Evolutionary conservation across 1,140 invertebrate species (phyloP).

Genomic region (Habropoda laboriosa): DNA sequence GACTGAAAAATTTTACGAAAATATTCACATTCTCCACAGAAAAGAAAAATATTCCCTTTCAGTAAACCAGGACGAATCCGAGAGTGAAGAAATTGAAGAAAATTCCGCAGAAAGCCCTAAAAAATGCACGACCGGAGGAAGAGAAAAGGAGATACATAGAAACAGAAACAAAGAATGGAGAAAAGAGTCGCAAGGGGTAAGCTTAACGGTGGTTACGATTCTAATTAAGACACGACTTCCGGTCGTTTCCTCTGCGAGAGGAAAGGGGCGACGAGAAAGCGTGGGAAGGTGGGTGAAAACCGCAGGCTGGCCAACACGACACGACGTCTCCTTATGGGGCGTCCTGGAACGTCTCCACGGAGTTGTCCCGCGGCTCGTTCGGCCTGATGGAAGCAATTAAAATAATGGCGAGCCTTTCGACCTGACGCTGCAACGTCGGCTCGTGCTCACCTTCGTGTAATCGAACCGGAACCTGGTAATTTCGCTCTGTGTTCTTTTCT

Average conservation of each 20-base stretch:
- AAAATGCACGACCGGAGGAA: no score
- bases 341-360: conserved; percentile 25
- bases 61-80: no score
- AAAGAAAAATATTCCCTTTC: no score
- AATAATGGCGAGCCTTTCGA: conserved; percentile 35
- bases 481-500: neutral
- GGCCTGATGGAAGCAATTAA: conserved; percentile 52
- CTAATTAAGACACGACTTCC: conserved; percentile 43
- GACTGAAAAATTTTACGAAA: no score
- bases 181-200: neutral
- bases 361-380: conserved; percentile 41
- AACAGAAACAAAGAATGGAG: no score
- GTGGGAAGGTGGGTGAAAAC: conserved; percentile 23
- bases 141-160: no score
- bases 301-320: neutral
- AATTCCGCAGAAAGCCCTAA: no score
- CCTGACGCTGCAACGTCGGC: conserved; percentile 13
- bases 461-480: neutral
- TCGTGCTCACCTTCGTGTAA: conserved; percentile 7
- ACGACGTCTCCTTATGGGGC: conserved; percentile 1
- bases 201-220: conserved; percentile 29
- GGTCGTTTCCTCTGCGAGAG: neutral
- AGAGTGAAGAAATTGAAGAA: no score
- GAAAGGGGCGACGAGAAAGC: neutral
- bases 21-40: no score